phyloP scores from a whole-genome alignment of 2,113 vertebrate species.

The Mionectes macconnelli region DNA sequence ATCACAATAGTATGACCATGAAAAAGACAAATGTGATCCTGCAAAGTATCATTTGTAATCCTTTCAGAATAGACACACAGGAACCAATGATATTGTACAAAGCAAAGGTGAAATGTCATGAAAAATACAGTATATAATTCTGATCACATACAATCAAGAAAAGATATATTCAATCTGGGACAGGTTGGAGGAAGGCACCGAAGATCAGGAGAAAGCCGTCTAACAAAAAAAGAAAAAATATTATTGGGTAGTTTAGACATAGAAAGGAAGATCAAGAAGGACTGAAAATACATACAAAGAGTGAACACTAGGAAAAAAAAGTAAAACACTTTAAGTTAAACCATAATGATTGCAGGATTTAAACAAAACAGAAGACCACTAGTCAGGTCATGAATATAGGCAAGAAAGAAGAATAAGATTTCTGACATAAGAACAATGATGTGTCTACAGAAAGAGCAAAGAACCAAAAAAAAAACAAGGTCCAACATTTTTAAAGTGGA shows the following conservation, averaged over 20 bases:
- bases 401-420: neutral
- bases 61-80: neutral
- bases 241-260: neutral
- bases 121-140: neutral
- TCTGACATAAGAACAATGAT: neutral
- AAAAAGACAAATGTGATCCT: neutral
- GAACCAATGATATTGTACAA: neutral
- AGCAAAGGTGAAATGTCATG: neutral
- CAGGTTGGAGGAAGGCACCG: neutral
- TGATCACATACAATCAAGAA: neutral
- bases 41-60: neutral
- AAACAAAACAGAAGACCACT: neutral
- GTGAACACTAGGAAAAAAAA: neutral
- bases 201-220: neutral
- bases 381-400: neutral
- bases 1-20: neutral
- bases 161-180: neutral
- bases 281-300: neutral
- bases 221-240: neutral
- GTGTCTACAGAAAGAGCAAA: neutral
- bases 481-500: neutral
- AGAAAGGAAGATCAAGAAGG: neutral
- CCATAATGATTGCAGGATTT: neutral
- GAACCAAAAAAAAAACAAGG: neutral
- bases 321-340: neutral